Evolutionary conservation across 2,797 vertebrate species (phyloP), one percentile per base, ranked within the genome.

Genomic region (Percopsis omiscomaycus): DNA sequence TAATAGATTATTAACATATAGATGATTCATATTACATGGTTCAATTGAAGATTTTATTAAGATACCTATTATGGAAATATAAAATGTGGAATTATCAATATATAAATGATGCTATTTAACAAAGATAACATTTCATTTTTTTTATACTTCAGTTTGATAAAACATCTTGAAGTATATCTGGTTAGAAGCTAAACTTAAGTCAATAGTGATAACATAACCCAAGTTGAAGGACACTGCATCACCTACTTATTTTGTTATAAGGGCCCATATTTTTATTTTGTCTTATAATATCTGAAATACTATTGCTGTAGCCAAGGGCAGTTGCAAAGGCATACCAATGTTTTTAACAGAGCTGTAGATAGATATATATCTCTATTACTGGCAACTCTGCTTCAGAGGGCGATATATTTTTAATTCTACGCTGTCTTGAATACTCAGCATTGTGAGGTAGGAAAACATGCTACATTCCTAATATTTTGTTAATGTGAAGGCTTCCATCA

Each of bases 221-320:
- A 50, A 51, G 51, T 32, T n/a, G 16, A 75, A 32, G 53, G 8
- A 49, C 14, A 50, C 64, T 65, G 64, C 6, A 58, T 71, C 28
- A 30, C 15, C 57, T 56, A 9, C 29, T 51, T 71, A 55, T 58
- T 48, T 60, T 64, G 56, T 42, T 63, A 3, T 61, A 57, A 6
- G 9, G 37, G 37, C 37, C 8, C 8, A 42, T 10, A 10, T 42
- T 42, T 42, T 42, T 42, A 42, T 42, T 52, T 59, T 46, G 11
- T n/a, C n/a, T 49, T 13, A 55, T 55, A 15, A 60, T 45, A 30
- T 63, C 27, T 45, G 27, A 45, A 57, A 29, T 55, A 10, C 15
- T 37, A 48, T 16, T 46, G 15, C 15, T 68, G 60, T 80, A 82
- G 81, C 69, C 72, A 74, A 75, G 73, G 52, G 75, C 69, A 59